phyloP scores from a whole-genome alignment of 2,888 invertebrate species.

The Aspidiotus rigidus region DNA sequence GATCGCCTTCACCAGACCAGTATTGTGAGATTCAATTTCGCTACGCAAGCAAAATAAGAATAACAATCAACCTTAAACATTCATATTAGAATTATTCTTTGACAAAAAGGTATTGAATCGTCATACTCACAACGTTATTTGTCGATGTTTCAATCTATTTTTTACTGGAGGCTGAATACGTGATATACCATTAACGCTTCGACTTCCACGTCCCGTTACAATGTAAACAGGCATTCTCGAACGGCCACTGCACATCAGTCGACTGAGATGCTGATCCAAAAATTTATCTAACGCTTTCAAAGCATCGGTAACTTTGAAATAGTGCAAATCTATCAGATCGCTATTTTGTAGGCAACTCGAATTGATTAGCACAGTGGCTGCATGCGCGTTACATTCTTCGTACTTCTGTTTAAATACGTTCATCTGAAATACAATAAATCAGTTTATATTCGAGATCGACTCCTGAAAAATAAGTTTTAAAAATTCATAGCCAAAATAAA shows the following conservation, averaged over 20 bases:
- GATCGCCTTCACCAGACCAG: slow-evolving; percentile 23
- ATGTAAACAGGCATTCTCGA: slow-evolving; percentile 14
- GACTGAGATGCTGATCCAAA: slow-evolving; percentile 34
- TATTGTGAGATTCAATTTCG: slow-evolving; percentile 17
- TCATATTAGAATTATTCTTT: neutral
- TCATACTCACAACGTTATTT: slow-evolving; percentile 22
- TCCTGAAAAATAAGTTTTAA: too few species aligned
- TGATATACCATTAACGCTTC: slow-evolving; percentile 22
- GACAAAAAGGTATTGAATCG: neutral
- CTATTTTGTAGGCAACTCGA: slow-evolving; percentile 16
- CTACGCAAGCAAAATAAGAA: slow-evolving; percentile 6
- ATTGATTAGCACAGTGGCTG: slow-evolving; percentile 23
- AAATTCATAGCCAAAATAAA: too few species aligned
- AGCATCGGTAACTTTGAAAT: slow-evolving; percentile 34
- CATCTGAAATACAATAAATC: slow-evolving; percentile 11
- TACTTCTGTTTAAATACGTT: slow-evolving; percentile 26
- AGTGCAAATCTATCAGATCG: slow-evolving; percentile 28
- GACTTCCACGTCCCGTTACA: slow-evolving; percentile 24
- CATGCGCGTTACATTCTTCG: slow-evolving; percentile 23
- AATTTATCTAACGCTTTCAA: slow-evolving; percentile 33
- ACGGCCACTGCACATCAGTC: slow-evolving; percentile 3
- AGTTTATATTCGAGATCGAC: too few species aligned
- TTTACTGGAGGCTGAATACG: slow-evolving; percentile 26
- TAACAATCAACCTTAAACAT: neutral
- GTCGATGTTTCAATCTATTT: slow-evolving; percentile 14